phyloP scores from a whole-genome alignment of 1,140 invertebrate species.

The Platyscapa corneri region DNA sequence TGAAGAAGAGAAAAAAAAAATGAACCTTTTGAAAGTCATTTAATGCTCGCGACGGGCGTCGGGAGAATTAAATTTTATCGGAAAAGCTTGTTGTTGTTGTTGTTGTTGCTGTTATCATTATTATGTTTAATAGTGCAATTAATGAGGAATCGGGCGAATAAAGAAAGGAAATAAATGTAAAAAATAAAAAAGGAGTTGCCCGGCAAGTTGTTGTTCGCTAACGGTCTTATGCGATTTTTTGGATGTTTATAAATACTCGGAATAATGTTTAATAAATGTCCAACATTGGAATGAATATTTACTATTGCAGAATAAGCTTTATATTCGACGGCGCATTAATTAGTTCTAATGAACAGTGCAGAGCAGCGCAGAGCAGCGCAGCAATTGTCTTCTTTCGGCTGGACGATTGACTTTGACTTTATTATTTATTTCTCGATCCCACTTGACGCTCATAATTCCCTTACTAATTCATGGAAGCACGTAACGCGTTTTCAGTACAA shows the following conservation, averaged over 20 bases:
- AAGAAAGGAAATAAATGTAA: background rate
- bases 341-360: background rate
- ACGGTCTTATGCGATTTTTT: background rate
- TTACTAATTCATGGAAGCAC: background rate
- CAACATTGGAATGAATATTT: background rate
- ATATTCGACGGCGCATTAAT: background rate
- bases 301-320: background rate
- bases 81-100: too few species aligned
- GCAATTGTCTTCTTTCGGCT: background rate
- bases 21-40: background rate
- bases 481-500: background rate
- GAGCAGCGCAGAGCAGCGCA: too few species aligned
- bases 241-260: too few species aligned
- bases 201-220: background rate
- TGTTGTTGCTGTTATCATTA: background rate
- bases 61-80: too few species aligned
- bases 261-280: too few species aligned
- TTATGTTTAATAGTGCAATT: background rate
- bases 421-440: conserved; percentile 9
- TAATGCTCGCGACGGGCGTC: background rate
- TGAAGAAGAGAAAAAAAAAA: background rate
- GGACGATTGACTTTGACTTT: conserved; percentile 14
- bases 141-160: background rate
- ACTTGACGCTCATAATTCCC: background rate
- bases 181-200: too few species aligned